phyloP scores from a whole-genome alignment of 2,888 invertebrate genomes.

The Cephalotes varians region DNA sequence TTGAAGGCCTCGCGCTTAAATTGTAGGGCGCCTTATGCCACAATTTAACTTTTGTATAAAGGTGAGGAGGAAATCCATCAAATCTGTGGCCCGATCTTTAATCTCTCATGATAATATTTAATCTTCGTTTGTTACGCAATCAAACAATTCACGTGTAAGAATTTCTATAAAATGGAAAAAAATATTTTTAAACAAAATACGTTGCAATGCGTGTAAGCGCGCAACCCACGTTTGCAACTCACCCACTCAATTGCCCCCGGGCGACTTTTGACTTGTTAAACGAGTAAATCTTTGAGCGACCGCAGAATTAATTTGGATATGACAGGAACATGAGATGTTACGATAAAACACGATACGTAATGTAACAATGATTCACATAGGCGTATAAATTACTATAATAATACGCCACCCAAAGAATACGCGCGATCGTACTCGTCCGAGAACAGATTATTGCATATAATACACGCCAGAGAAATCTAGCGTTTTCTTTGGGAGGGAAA shows the following conservation, averaged over 20 bases:
- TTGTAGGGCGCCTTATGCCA: no score
- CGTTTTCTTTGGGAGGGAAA: background rate
- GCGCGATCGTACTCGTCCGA: background rate
- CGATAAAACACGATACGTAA: background rate
- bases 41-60: slow-evolving; percentile 24
- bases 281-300: background rate
- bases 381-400: slow-evolving; percentile 20
- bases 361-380: background rate
- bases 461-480: background rate
- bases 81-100: background rate
- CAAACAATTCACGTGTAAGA: background rate
- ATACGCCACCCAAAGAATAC: background rate
- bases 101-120: background rate
- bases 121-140: background rate
- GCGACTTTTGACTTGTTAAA: background rate
- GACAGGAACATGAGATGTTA: background rate
- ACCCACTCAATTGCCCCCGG: background rate
- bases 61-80: background rate
- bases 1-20: background rate
- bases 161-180: no score
- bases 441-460: slow-evolving; percentile 13
- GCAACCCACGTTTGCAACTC: background rate
- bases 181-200: no score
- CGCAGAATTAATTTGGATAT: slow-evolving; percentile 10
- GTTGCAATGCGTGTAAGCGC: no score